These are phyloP conservation scores for Anser cygnoides DNA, from an alignment of 2,113 vertebrate genomes.

Conservation along the genomic window DNA sequence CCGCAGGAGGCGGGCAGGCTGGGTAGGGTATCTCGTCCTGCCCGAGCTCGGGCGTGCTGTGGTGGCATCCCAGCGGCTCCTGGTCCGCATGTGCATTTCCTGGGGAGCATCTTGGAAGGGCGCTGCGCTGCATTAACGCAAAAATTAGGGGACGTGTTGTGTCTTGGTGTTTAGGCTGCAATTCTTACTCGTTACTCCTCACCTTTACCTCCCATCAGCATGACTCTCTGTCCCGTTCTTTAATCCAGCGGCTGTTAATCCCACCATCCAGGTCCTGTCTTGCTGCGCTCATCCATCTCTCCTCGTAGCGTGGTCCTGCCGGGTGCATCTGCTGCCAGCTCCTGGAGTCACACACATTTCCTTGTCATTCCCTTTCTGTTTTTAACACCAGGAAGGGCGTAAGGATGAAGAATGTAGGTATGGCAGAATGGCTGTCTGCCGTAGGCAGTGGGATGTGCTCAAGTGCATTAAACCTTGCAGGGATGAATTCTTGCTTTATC, in stretches of 20 bases:
- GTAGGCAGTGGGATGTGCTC: background rate
- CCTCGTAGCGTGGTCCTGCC: background rate
- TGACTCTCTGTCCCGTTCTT: background rate
- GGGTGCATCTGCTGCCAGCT: slow-evolving; percentile 23
- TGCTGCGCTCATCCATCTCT: background rate
- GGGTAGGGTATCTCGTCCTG: background rate
- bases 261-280: background rate
- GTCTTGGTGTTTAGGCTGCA: background rate
- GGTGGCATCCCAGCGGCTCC: fast-evolving
- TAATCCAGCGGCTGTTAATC: background rate
- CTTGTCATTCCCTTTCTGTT: background rate
- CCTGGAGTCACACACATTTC: slow-evolving; percentile 37
- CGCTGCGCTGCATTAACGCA: background rate
- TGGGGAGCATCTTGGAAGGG: background rate
- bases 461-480: background rate
- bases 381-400: background rate
- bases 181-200: background rate
- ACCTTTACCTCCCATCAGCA: background rate
- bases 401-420: background rate
- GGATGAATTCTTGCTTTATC: background rate
- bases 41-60: fast-evolving
- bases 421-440: background rate
- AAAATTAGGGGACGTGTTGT: background rate
- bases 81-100: fast-evolving
- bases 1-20: background rate